Base-by-base conservation (phyloP, 2,113 vertebrate species). In the Caranx melampygus region DNA sequence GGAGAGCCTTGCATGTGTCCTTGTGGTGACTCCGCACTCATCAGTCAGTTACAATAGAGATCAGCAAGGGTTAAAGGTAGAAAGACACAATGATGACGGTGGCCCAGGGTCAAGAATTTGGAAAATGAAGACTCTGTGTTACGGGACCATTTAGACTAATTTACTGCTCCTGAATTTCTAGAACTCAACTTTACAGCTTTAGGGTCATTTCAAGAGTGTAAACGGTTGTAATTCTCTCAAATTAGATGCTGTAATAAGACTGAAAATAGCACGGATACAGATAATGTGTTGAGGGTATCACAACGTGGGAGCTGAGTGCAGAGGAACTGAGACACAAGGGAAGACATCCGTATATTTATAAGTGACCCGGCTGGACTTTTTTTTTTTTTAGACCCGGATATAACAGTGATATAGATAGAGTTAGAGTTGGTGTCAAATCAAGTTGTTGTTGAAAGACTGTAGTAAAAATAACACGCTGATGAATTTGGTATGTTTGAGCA, bases 391-490 rank as follows among this genome's bases (percentile, higher is more conserved):
- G 35, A 51, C 73, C 37, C 66, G 78, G 67, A 83, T 84, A 81
- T 87, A 72, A 45, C 51, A 51, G 20, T 82, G 72, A 86, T 79
- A 35, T 77, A 78, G 85, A 82, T 85, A 87, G 74, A 76, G 82
- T 92, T 79, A 87, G 75, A 63, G 34, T 62, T 89, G 85, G 82
- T 72, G 13, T 74, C 34, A 72, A 78, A 79, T 88, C 87, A 82
- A 87, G 61, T 66, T 84, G 67, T 84, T 90, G 89, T 86, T 91
- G 82, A 86, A 64, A 77, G 81, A 87, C 72, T 72, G 75, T 69
- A 68, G 81, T 89, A 88, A 86, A 91, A 82, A 84, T 84, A 91
- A 81, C 75, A 79, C 2, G 20, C 78, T 69, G 82, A 89, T 87
- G 85, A 83, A 83, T 88, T 78, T 79, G 77, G 78, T 84, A 67